A percentile compares a stretch with the other conserved stretches of the same genome.
phyloP scores from a whole-genome alignment of 2,113 vertebrate genomes.

The Periophthalmodon schlosseri region DNA sequence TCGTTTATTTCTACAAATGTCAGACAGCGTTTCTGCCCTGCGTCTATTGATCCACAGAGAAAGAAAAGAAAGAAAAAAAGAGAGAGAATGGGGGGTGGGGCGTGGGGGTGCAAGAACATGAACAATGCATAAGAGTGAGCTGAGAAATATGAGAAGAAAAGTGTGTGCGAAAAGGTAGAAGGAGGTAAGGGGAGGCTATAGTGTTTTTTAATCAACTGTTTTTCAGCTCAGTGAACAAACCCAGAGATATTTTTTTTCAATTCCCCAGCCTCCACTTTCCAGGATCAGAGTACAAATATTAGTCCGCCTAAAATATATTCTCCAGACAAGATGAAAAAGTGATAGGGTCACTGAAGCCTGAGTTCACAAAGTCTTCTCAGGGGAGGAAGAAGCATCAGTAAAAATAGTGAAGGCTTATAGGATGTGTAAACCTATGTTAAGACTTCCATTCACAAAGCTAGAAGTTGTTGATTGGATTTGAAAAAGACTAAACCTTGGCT shows the following conservation, averaged over 20 bases:
- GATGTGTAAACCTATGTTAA: not conserved
- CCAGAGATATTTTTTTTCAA: constrained; percentile 35
- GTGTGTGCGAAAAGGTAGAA: constrained; percentile 25
- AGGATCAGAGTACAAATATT: constrained; percentile 33
- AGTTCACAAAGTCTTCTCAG: not conserved
- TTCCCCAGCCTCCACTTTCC: constrained; percentile 10
- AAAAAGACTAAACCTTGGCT: not conserved
- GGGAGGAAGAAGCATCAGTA: not conserved
- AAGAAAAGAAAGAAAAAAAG: constrained; percentile 24
- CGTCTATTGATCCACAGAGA: constrained; percentile 71
- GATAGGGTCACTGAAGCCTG: not conserved
- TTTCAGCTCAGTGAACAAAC: constrained; percentile 56
- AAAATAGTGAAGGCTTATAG: not conserved
- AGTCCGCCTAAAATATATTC: constrained; percentile 45
- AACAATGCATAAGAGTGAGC: constrained; percentile 30
- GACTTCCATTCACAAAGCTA: not conserved
- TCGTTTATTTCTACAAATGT: constrained; percentile 79
- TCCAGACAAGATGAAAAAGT: constrained; percentile 35
- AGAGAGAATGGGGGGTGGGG: not conserved
- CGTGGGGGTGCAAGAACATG: constrained; percentile 21
- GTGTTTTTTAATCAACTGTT: constrained; percentile 53
- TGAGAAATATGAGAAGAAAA: constrained; percentile 18
- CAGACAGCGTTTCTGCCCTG: constrained; percentile 72
- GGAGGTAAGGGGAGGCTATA: constrained; percentile 44
- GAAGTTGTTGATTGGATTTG: not conserved